Percentiles rank a stretch among this genome's conserved stretches.
These are phyloP conservation scores for Laspeyria flexula DNA, from an alignment of 2,888 invertebrate genomes.

Conservation along the genomic window DNA sequence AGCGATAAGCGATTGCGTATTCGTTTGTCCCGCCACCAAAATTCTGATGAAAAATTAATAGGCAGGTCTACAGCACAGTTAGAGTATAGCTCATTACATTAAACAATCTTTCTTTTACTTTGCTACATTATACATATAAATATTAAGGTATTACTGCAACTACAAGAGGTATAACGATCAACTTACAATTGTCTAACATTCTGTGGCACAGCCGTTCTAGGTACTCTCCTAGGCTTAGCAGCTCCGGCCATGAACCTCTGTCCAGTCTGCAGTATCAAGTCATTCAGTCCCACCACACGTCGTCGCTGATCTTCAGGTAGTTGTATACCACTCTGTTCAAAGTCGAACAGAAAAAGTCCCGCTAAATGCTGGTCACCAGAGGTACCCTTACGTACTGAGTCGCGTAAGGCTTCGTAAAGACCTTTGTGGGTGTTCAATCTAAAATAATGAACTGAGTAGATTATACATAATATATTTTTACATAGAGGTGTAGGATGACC, in stretches of 20 bases:
- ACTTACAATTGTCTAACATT: slow-evolving; percentile 91
- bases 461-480: too few relatives aligned
- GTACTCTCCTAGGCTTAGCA: slow-evolving; percentile 88
- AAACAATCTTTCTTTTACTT: too few relatives aligned
- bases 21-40: too few relatives aligned
- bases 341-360: slow-evolving; percentile 96
- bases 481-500: too few relatives aligned
- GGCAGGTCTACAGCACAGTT: too few relatives aligned
- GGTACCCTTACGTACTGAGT: slow-evolving; percentile 91
- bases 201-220: slow-evolving; percentile 88
- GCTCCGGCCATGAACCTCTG: slow-evolving; percentile 93
- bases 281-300: slow-evolving; percentile 94
- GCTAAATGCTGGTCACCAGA: slow-evolving; percentile 95
- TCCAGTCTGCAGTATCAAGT: slow-evolving; percentile 93
- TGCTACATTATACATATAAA: too few relatives aligned
- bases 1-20: too few relatives aligned
- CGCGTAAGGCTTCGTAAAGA: slow-evolving; percentile 91
- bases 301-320: slow-evolving; percentile 90
- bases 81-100: too few relatives aligned
- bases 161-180: too few relatives aligned
- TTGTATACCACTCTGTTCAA: slow-evolving; percentile 99
- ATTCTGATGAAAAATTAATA: too few relatives aligned
- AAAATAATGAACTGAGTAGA: slow-evolving; percentile 29
- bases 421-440: slow-evolving; percentile 96
- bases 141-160: too few relatives aligned